These are phyloP conservation scores for Xanthia togata DNA, from an alignment of 2,888 invertebrate species.

Conservation along the genomic window DNA sequence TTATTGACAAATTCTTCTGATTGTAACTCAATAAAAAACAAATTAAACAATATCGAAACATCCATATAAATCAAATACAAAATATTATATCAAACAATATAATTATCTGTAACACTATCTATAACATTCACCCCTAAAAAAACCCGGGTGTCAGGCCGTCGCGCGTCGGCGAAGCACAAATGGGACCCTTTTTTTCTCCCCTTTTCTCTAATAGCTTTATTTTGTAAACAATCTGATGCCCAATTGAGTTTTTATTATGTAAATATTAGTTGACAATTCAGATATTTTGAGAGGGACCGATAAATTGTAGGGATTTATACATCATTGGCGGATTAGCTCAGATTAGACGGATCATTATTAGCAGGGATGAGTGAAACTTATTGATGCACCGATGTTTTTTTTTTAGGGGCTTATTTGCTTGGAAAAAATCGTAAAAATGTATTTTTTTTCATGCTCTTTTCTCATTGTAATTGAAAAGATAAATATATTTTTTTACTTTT, in stretches of 20 bases:
- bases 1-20: too few relatives aligned
- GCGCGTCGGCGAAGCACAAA: conserved; percentile 49
- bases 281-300: conserved; percentile 30
- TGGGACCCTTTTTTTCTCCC: conserved; percentile 60
- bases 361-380: neutral
- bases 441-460: neutral
- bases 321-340: conserved; percentile 42
- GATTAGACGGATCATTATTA: conserved; percentile 49
- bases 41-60: neutral
- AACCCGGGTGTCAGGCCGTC: conserved; percentile 37
- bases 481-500: neutral
- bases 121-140: conserved; percentile 48
- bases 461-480: neutral
- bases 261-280: conserved; percentile 64
- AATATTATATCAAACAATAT: conserved; percentile 31
- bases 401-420: neutral
- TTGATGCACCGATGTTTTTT: neutral
- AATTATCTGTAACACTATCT: conserved; percentile 18
- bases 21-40: neutral
- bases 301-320: conserved; percentile 41
- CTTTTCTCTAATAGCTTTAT: conserved; percentile 62
- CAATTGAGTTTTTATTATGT: conserved; percentile 70
- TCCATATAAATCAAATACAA: conserved; percentile 7
- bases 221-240: conserved; percentile 71
- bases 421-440: neutral